Evolutionary conservation across 2,797 vertebrate genomes (phyloP).

Genomic region (Coregonus sp.): DNA sequence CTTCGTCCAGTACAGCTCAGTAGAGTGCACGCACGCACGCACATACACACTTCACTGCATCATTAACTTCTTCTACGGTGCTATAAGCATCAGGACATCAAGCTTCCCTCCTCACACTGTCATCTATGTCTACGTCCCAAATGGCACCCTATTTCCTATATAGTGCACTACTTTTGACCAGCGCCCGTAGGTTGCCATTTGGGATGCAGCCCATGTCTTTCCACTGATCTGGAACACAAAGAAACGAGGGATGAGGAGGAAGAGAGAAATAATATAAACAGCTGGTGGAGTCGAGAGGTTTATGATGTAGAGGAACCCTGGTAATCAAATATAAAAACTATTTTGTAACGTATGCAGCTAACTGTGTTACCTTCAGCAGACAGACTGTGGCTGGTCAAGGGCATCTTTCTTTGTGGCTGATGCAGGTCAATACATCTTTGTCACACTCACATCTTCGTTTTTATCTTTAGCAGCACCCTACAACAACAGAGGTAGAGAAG

Average conservation of each 20-base stretch:
- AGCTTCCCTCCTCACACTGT: slow-evolving; percentile 68
- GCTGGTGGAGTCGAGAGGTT: slow-evolving; percentile 55
- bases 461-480: slow-evolving; percentile 36
- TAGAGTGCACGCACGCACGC: slow-evolving; percentile 31
- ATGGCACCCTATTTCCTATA: not conserved
- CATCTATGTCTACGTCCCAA: slow-evolving; percentile 42
- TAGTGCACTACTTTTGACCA: not conserved
- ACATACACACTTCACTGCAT: slow-evolving; percentile 60
- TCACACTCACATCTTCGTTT: slow-evolving; percentile 44
- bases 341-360: not conserved
- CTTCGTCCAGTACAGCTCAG: slow-evolving; percentile 56
- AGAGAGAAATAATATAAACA: slow-evolving; percentile 43
- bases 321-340: slow-evolving; percentile 27
- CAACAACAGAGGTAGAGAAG: no score
- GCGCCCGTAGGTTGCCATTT: not conserved
- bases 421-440: slow-evolving; percentile 46
- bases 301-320: slow-evolving; percentile 42
- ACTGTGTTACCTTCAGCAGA: slow-evolving; percentile 38
- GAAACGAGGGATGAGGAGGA: slow-evolving; percentile 38
- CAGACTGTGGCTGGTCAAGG: slow-evolving; percentile 50
- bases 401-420: slow-evolving; percentile 49
- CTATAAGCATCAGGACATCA: slow-evolving; percentile 64
- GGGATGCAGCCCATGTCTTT: not conserved
- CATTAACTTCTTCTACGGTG: slow-evolving; percentile 53
- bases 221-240: slow-evolving; percentile 34